A percentile compares a stretch with the other conserved stretches of the same genome.
phyloP scores from a whole-genome alignment of 2,113 vertebrate species.

The Ceyx melanurus region DNA sequence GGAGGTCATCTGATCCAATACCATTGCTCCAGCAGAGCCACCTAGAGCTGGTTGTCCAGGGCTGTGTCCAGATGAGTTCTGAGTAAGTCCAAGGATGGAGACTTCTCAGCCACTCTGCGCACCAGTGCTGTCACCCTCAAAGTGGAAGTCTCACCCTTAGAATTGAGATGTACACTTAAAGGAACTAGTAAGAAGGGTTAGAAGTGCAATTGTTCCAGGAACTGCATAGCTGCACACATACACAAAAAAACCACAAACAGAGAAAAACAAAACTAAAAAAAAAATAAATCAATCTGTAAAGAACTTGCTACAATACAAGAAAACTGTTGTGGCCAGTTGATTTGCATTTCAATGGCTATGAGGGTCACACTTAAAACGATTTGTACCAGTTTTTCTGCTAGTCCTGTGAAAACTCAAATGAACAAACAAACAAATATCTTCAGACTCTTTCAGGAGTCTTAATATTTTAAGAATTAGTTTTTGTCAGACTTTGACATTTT shows the following conservation, averaged over 20 bases:
- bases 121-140: not conserved
- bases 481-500: not conserved
- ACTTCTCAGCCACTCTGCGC: not conserved
- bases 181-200: not conserved
- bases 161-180: not conserved
- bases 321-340: not conserved
- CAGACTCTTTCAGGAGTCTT: not conserved
- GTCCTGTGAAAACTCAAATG: not conserved
- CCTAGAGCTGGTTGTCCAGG: not conserved
- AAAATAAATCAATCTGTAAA: no score
- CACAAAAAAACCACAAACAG: no score
- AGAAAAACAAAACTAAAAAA: not conserved
- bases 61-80: not conserved
- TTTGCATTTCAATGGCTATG: not conserved
- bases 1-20: not conserved
- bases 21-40: not conserved
- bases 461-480: not conserved
- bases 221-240: not conserved
- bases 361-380: not conserved
- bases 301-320: not conserved
- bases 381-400: not conserved
- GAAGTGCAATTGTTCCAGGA: not conserved
- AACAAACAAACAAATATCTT: not conserved
- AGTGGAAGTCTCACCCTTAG: not conserved
- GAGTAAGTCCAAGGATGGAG: not conserved